Percentiles rank a stretch among this genome's conserved stretches.
Evolutionary conservation across 2,797 vertebrate genomes (phyloP).

Genomic region (Lateolabrax maculatus): DNA sequence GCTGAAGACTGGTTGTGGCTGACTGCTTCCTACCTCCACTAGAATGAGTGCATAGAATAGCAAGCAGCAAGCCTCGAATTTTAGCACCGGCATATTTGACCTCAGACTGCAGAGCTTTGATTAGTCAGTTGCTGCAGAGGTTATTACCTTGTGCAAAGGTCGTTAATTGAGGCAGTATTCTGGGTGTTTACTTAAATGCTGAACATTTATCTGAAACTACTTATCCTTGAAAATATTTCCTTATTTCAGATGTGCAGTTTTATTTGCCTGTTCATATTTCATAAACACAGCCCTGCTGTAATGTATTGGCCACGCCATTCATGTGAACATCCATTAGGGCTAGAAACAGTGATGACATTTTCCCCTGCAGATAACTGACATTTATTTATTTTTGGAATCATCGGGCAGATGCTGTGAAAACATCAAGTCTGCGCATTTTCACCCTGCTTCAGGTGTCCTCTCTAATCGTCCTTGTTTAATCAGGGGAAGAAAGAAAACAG

Average conservation of each 20-base stretch:
- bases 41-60: constrained; percentile 33
- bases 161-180: constrained; percentile 22
- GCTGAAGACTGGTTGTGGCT: constrained; percentile 54
- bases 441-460: constrained; percentile 72
- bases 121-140: constrained; percentile 37
- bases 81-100: constrained; percentile 39
- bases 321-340: constrained; percentile 41
- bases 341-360: constrained; percentile 57
- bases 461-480: constrained; percentile 72
- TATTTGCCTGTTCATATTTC: neutral
- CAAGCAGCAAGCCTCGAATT: constrained; percentile 44
- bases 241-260: neutral
- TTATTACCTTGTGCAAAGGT: constrained; percentile 6
- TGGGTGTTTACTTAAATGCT: constrained; percentile 26
- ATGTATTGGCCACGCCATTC: constrained; percentile 31
- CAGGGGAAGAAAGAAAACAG: constrained; percentile 23
- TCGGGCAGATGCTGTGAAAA: constrained; percentile 65
- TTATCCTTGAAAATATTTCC: constrained; percentile 1
- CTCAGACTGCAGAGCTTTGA: constrained; percentile 52
- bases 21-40: constrained; percentile 51
- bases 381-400: constrained; percentile 72
- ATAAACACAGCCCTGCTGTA: neutral
- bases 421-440: constrained; percentile 43
- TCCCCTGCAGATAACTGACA: constrained; percentile 70
- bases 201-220: constrained; percentile 18